These are phyloP conservation scores for Lithophane ornitopus DNA, from an alignment of 2,888 invertebrate genomes.

Conservation along the genomic window DNA sequence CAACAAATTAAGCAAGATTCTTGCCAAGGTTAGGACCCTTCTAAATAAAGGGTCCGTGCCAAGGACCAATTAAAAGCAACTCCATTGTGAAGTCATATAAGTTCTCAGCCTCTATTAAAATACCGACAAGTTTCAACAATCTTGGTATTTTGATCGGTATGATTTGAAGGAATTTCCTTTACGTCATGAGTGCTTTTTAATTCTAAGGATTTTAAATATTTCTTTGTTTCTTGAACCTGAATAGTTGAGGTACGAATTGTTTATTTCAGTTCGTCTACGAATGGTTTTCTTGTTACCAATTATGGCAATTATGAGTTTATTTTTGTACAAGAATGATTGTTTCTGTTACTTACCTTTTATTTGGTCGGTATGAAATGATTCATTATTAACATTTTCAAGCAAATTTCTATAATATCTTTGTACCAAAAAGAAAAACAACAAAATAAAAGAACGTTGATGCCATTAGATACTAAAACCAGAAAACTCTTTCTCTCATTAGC, in stretches of 20 bases:
- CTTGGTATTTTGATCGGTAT: conserved; percentile 40
- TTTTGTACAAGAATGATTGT: conserved; percentile 12
- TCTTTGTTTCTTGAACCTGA: conserved; percentile 24
- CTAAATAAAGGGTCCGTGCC: conserved; percentile 34
- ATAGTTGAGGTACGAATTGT: background rate
- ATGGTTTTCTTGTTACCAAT: background rate
- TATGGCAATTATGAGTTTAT: background rate
- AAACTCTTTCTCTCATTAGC: background rate
- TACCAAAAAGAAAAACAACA: background rate
- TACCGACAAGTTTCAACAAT: conserved; percentile 36
- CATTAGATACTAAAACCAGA: background rate
- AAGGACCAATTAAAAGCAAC: conserved; percentile 43
- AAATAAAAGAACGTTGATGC: background rate
- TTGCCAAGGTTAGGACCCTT: conserved; percentile 35
- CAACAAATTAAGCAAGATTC: conserved; percentile 28
- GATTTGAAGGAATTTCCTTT: conserved; percentile 29
- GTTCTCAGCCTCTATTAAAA: conserved; percentile 44
- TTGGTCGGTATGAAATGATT: background rate
- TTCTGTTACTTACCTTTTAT: conserved; percentile 18
- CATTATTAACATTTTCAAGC: background rate
- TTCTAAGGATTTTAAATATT: conserved; percentile 10
- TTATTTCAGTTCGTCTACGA: background rate
- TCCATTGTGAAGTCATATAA: conserved; percentile 30
- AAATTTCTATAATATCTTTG: background rate
- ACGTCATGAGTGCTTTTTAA: conserved; percentile 8